A percentile compares a stretch with the other conserved stretches of the same genome.
Conservation (phyloP, 2,888 invertebrate species). For the Papilio gigon region DNA sequence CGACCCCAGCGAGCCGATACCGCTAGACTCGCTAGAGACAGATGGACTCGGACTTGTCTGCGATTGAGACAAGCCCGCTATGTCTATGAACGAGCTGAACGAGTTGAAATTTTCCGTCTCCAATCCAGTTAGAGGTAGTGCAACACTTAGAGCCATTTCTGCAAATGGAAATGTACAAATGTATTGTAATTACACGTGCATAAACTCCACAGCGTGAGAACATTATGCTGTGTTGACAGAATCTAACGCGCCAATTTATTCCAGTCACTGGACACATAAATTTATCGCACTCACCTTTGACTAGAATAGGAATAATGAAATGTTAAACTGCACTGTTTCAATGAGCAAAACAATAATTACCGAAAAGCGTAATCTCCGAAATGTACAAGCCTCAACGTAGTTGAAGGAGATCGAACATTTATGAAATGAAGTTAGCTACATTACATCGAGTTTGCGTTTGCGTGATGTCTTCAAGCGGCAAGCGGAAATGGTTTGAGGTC, state of each 20-base stretch:
- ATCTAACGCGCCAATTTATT: constrained; percentile 76
- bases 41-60: constrained; percentile 82
- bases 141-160: constrained; percentile 85
- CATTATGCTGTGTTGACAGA: constrained; percentile 76
- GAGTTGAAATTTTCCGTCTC: constrained; percentile 80
- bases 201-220: constrained; percentile 67
- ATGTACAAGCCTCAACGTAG: constrained; percentile 78
- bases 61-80: constrained; percentile 77
- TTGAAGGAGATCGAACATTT: constrained; percentile 80
- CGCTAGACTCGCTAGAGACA: constrained; percentile 84
- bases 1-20: constrained; percentile 82
- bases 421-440: constrained; percentile 74
- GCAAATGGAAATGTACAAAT: constrained; percentile 67
- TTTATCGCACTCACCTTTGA: constrained; percentile 56
- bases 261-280: constrained; percentile 56
- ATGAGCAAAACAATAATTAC: constrained; percentile 74
- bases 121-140: constrained; percentile 82
- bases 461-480: constrained; percentile 76
- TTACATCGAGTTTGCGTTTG: constrained; percentile 66
- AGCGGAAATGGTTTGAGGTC: constrained; percentile 70
- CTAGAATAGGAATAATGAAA: constrained; percentile 51
- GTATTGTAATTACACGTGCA: constrained; percentile 77
- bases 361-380: constrained; percentile 76
- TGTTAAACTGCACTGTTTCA: constrained; percentile 53
- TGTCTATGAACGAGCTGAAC: constrained; percentile 77